Evolutionary conservation across 2,888 invertebrate species (phyloP).

Genomic region (Scaptomyza reducta): DNA sequence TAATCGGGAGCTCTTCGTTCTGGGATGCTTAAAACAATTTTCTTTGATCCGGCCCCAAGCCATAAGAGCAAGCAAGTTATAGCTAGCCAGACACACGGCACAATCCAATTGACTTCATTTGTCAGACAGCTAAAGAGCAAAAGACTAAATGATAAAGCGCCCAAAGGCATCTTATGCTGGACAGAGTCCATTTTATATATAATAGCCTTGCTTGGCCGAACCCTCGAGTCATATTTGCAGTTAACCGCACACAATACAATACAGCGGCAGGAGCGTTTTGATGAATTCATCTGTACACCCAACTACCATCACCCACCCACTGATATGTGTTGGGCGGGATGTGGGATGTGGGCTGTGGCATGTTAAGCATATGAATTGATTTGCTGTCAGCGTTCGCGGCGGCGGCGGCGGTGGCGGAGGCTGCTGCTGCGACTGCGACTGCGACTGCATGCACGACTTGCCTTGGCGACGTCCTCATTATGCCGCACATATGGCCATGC

Average conservation of each 20-base stretch:
- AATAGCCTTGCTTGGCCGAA: constrained; percentile 49
- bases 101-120: constrained; percentile 79
- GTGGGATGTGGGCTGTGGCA: constrained; percentile 11
- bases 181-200: constrained; percentile 58
- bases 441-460: constrained; percentile 72
- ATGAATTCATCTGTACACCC: constrained; percentile 55
- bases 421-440: constrained; percentile 10
- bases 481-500: constrained; percentile 75
- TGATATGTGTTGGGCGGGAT: constrained; percentile 13
- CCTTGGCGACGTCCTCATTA: constrained; percentile 65
- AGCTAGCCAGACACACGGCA: constrained; percentile 39
- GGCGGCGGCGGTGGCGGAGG: constrained; percentile 33
- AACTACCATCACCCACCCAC: neutral
- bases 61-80: neutral
- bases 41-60: constrained; percentile 66
- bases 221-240: constrained; percentile 72
- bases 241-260: constrained; percentile 68
- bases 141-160: constrained; percentile 69
- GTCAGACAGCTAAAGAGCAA: constrained; percentile 59
- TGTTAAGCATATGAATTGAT: constrained; percentile 73
- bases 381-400: constrained; percentile 65
- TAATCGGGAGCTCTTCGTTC: constrained; percentile 63
- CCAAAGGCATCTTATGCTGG: constrained; percentile 28
- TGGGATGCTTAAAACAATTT: constrained; percentile 76
- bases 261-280: constrained; percentile 48